Conservation (phyloP, 2,797 vertebrate genomes). For the Erithacus rubecula region DNA sequence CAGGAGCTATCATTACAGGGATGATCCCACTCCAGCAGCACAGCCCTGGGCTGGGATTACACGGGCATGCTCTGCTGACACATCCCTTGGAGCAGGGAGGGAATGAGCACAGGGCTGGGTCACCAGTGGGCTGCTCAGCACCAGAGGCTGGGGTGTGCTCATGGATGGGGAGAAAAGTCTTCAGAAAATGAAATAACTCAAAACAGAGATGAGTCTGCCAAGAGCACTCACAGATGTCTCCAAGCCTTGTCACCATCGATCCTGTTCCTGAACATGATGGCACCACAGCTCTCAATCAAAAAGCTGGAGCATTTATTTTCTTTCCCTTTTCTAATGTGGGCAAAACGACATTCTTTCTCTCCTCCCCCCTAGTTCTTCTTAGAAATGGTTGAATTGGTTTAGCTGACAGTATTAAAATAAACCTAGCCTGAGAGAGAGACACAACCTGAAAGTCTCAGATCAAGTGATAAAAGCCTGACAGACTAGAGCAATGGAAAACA, state of each 20-base stretch:
- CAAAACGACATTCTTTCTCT: slow-evolving; percentile 37
- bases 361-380: background rate
- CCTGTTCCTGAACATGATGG: background rate
- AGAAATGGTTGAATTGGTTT: slow-evolving; percentile 48
- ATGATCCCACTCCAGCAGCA: background rate
- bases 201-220: background rate
- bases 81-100: rapidly evolving
- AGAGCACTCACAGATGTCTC: background rate
- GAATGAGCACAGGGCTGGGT: background rate
- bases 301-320: background rate
- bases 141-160: background rate
- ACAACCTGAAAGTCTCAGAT: slow-evolving; percentile 63
- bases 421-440: slow-evolving; percentile 14
- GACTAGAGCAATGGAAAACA: slow-evolving; percentile 26
- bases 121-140: background rate
- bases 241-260: background rate
- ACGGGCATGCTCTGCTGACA: background rate
- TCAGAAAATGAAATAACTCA: background rate
- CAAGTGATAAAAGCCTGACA: slow-evolving; percentile 55
- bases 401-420: slow-evolving; percentile 44
- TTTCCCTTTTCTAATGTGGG: slow-evolving; percentile 12
- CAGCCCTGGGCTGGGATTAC: background rate
- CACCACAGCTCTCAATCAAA: background rate
- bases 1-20: background rate
- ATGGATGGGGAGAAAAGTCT: background rate